These are phyloP conservation scores for Margaritifera margaritifera DNA, from an alignment of 2,888 invertebrate species.

Conservation along the genomic window DNA sequence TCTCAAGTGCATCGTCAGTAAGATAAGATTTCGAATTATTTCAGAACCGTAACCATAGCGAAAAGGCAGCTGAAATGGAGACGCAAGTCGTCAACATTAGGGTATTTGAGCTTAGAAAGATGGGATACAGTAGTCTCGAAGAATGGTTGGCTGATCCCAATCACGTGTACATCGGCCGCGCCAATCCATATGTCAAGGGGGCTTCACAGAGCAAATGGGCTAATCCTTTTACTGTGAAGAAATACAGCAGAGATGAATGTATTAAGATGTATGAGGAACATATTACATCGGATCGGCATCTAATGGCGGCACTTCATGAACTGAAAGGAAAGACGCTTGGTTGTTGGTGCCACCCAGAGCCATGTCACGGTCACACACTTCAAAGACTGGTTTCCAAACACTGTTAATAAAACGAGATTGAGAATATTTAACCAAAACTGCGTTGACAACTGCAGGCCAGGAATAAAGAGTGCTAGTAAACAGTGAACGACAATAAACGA, in stretches of 20 bases:
- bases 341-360: constrained; percentile 48
- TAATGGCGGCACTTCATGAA: constrained; percentile 34
- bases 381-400: constrained; percentile 26
- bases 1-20: no score
- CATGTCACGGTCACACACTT: constrained; percentile 42
- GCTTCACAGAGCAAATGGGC: constrained; percentile 44
- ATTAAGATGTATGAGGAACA: constrained; percentile 29
- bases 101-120: constrained; percentile 22
- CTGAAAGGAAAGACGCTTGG: constrained; percentile 43
- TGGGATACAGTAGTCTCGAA: constrained; percentile 32
- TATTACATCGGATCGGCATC: constrained; percentile 20
- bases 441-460: no score
- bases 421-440: no score
- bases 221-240: constrained; percentile 34
- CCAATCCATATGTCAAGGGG: constrained; percentile 43
- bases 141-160: constrained; percentile 37
- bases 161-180: constrained; percentile 42
- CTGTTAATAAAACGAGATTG: neutral
- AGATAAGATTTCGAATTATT: no score
- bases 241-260: constrained; percentile 21
- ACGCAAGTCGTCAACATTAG: constrained; percentile 29
- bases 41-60: neutral
- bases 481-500: no score
- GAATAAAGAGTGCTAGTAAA: no score
- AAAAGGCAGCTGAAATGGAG: neutral